Evolutionary conservation across 2,113 vertebrate genomes (phyloP).

Genomic region (Uria aalge): DNA sequence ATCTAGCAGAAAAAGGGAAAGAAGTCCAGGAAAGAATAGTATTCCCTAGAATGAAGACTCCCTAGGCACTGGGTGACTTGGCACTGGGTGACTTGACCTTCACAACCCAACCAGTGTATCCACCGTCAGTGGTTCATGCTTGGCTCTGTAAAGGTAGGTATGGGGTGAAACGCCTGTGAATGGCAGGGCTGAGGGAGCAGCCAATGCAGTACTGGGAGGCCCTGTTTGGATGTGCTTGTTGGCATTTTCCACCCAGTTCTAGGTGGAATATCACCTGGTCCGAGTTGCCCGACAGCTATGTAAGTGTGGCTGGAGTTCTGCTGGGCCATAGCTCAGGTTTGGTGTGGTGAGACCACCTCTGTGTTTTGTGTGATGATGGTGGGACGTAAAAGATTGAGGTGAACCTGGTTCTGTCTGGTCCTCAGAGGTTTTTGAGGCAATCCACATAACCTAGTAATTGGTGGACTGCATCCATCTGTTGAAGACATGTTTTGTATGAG

Average conservation of each 20-base stretch:
- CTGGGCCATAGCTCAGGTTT: background rate
- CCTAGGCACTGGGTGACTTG: background rate
- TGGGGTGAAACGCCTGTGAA: rapidly evolving
- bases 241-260: background rate
- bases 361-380: background rate
- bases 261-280: background rate
- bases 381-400: background rate
- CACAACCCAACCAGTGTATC: background rate
- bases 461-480: background rate
- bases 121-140: rapidly evolving
- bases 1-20: background rate
- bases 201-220: rapidly evolving
- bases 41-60: background rate
- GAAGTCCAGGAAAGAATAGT: background rate
- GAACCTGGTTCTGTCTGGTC: background rate
- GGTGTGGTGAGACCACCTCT: background rate
- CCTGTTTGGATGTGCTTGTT: background rate
- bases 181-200: background rate
- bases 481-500: background rate
- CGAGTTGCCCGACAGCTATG: background rate
- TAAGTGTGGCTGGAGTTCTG: background rate
- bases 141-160: background rate
- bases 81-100: background rate
- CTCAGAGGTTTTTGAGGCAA: background rate
- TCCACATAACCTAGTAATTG: background rate